Evolutionary conservation across 2,888 invertebrate species (phyloP).

Genomic region (Coecobrya sp.): DNA sequence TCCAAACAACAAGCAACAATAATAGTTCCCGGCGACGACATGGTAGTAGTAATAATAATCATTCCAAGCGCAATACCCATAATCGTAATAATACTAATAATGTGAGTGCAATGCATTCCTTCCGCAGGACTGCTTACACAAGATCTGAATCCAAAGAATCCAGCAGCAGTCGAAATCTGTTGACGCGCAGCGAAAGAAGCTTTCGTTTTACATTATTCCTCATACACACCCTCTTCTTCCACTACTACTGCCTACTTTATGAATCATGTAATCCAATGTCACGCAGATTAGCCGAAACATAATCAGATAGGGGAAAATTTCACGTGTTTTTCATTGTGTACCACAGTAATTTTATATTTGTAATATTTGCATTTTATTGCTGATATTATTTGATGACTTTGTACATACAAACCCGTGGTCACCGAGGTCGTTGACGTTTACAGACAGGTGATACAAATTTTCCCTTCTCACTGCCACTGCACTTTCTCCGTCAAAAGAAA

Average conservation of each 20-base stretch:
- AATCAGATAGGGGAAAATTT: too few relatives aligned
- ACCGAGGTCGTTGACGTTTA: neutral
- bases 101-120: constrained; percentile 72
- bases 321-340: too few relatives aligned
- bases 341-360: neutral
- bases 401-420: neutral
- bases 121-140: neutral
- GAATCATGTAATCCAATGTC: too few relatives aligned
- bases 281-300: too few relatives aligned
- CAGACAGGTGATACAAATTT: neutral
- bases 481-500: neutral
- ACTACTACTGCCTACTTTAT: too few relatives aligned
- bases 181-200: neutral
- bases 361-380: constrained; percentile 9
- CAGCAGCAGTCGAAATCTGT: neutral
- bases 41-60: constrained; percentile 61
- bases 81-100: constrained; percentile 80
- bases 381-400: too few relatives aligned
- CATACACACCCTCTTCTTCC: neutral
- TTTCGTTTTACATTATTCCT: neutral
- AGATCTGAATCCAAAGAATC: neutral
- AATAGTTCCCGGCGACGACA: constrained; percentile 11
- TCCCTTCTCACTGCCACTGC: neutral
- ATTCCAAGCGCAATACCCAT: constrained; percentile 73
- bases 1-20: constrained; percentile 13